Evolutionary conservation across 2,888 invertebrate genomes (phyloP).

Genomic region (Cantharis nigra): DNA sequence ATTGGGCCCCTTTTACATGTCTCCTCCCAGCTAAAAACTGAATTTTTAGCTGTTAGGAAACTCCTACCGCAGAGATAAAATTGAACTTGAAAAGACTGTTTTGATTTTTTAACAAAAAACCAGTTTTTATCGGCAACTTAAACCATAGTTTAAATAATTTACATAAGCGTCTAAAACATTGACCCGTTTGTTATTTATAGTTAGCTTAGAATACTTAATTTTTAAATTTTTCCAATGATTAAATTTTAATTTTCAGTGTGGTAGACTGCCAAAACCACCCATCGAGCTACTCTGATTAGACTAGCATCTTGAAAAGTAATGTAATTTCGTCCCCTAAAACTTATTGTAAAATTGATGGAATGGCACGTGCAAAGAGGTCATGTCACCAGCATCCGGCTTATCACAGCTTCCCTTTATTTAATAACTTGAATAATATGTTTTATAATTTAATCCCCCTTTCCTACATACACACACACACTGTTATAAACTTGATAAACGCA

Average conservation of each 20-base stretch:
- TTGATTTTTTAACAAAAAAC: background rate
- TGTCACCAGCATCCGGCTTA: constrained; percentile 30
- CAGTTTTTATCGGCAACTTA: background rate
- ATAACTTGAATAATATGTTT: constrained; percentile 19
- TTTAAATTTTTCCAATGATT: background rate
- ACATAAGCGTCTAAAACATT: background rate
- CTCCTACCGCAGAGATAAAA: background rate
- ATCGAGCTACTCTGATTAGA: background rate
- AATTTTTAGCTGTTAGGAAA: background rate
- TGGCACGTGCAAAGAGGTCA: constrained; percentile 31
- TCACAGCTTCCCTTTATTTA: constrained; percentile 26
- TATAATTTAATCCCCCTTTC: constrained; percentile 21
- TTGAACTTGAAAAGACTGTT: background rate
- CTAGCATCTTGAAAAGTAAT: background rate
- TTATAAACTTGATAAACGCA: background rate
- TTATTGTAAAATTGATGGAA: background rate
- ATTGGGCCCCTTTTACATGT: background rate
- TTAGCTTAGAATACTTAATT: background rate
- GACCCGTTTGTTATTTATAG: background rate
- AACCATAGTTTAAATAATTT: background rate
- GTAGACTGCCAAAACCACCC: background rate
- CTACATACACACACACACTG: constrained; percentile 1
- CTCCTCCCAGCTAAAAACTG: no score
- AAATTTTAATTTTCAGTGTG: background rate
- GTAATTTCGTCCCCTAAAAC: background rate